These are phyloP conservation scores for Chymomyza caudatula DNA, from an alignment of 2,888 invertebrate species.

Conservation along the genomic window DNA sequence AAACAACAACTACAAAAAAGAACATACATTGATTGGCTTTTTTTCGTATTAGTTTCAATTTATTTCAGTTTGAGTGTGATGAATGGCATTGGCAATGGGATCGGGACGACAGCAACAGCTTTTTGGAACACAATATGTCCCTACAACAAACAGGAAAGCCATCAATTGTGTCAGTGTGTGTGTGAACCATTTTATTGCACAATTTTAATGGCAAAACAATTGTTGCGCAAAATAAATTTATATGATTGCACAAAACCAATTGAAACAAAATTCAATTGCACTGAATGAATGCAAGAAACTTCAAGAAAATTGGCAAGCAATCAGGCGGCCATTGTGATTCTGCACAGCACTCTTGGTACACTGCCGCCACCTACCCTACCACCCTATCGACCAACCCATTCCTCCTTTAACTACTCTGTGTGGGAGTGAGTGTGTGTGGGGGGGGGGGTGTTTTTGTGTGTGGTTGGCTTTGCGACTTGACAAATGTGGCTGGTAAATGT, in stretches of 20 bases:
- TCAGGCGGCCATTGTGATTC: conserved; percentile 13
- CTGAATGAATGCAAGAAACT: conserved; percentile 23
- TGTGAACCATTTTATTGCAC: conserved; percentile 26
- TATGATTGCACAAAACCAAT: conserved; percentile 22
- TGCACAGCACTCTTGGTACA: not conserved
- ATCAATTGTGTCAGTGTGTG: conserved; percentile 27
- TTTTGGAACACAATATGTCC: not conserved
- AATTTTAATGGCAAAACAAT: conserved; percentile 67
- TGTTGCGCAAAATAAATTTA: conserved; percentile 61
- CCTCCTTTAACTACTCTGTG: not conserved
- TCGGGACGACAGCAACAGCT: conserved; percentile 25
- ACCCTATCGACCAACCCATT: not conserved
- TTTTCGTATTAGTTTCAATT: conserved; percentile 67
- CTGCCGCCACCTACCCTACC: not conserved
- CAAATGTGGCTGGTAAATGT: conserved; percentile 3
- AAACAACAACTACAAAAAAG: conserved; percentile 13
- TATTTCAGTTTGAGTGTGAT: conserved; percentile 70
- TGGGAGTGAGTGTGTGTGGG: not conserved
- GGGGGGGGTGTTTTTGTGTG: not conserved
- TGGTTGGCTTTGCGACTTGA: not conserved
- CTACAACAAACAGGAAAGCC: conserved; percentile 13
- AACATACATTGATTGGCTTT: conserved; percentile 63
- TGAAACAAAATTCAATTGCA: conserved; percentile 15
- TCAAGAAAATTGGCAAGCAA: conserved; percentile 26
- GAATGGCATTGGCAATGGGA: conserved; percentile 29